Evolutionary conservation across 1,140 invertebrate genomes (phyloP).

Genomic region (Lucilia cuprina): DNA sequence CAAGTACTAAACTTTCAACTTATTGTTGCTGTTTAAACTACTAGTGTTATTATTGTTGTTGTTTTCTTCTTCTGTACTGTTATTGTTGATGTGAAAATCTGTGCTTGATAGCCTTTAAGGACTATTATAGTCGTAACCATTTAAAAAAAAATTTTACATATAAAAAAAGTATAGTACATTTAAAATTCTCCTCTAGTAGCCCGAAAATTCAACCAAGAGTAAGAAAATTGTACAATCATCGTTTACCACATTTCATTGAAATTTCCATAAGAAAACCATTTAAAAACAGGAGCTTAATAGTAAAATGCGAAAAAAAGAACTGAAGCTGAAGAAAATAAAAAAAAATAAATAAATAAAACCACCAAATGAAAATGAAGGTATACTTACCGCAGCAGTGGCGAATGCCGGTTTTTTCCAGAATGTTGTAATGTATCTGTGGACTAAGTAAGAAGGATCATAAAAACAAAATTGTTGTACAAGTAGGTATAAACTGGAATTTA

Average conservation of each 20-base stretch:
- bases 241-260: constrained; percentile 45
- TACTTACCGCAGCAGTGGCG: constrained; percentile 40
- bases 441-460: neutral
- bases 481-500: neutral
- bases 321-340: neutral
- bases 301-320: neutral
- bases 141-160: neutral
- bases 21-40: constrained; percentile 4
- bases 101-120: constrained; percentile 43
- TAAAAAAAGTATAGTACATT: constrained; percentile 20
- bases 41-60: neutral
- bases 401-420: neutral
- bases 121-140: constrained; percentile 11
- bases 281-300: constrained; percentile 22
- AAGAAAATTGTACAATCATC: constrained; percentile 36
- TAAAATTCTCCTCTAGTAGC: constrained; percentile 18
- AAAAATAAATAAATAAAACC: constrained; percentile 14
- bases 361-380: neutral
- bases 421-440: neutral
- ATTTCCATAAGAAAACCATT: constrained; percentile 52
- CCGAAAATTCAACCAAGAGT: constrained; percentile 24
- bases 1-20: neutral
- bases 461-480: neutral
- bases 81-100: constrained; percentile 43
- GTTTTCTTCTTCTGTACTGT: neutral